Base-by-base conservation (phyloP, 1,140 invertebrate genomes). In the Daktulosphaira vitifoliae region DNA sequence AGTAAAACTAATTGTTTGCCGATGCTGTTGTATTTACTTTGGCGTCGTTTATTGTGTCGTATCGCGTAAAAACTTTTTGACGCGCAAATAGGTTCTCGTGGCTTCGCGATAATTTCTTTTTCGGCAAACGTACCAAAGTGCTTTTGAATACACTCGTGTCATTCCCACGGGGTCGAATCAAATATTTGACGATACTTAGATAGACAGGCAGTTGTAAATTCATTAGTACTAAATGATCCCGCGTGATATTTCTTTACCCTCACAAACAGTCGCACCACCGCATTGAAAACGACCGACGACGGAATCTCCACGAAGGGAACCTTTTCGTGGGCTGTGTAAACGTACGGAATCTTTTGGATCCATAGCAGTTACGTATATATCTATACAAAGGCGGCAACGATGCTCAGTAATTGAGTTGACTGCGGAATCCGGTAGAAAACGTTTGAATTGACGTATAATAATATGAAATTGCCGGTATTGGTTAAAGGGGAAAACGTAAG, bases 381-480 rank as follows among this genome's bases (percentile, higher is more conserved):
- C n/a, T n/a, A n/a, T n/a, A n/a, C n/a, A n/a, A n/a, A n/a, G n/a
- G n/a, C 29, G 29, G 29, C 11, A 11, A 11, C 29, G 29, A 11
- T 33, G 29, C 23, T n/a, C n/a, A 62, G 56, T 62, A 62, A 62
- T 62, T 48, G 56, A 62, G 56, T 62, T 62, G 56, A 62, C 56
- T 15, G 56, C 56, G 18, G 42, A 59, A 59, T 59, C 42, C 56
- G 18, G 2, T n/a, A 25, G 18, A 33, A 46, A 62, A 62, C 26
- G 56, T 48, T 48, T 33, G 26, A 33, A 62, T 48, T 48, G 42
- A 62, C 56, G 42, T n/a, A 7, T 6, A 16, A 22, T n/a, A 29
- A 48, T 33, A 62, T 62, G 44, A 29, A 48, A 62, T 48, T n/a
- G 25, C 42, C 18, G 42, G 42, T 62, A 62, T 59, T 59, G 39